A percentile compares a stretch with the other conserved stretches of the same genome.
These are phyloP conservation scores for Rhinoderma darwinii DNA, from an alignment of 2,113 vertebrate genomes.

Conservation along the genomic window DNA sequence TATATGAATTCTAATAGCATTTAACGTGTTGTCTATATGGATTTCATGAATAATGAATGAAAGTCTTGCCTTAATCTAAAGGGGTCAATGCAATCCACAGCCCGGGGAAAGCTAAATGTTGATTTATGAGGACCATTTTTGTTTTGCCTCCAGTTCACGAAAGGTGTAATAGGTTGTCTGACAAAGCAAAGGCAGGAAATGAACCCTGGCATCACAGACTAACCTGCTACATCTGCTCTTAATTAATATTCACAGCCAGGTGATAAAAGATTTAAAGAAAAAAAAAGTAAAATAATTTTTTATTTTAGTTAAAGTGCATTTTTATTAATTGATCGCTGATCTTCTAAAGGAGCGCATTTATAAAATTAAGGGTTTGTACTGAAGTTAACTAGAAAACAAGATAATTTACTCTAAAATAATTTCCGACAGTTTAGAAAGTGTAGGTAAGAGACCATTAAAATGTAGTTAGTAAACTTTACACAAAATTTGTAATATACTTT, in stretches of 20 bases:
- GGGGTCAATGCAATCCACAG: constrained; percentile 70
- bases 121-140: constrained; percentile 86
- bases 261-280: constrained; percentile 97
- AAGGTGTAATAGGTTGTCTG: constrained; percentile 96
- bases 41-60: constrained; percentile 79
- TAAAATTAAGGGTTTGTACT: neutral
- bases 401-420: no score
- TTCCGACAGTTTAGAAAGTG: no score
- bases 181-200: constrained; percentile 98
- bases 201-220: constrained; percentile 93
- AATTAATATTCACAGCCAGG: constrained; percentile 90
- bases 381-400: neutral
- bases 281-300: constrained; percentile 80
- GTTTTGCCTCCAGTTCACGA: constrained; percentile 85
- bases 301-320: constrained; percentile 81
- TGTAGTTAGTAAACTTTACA: neutral
- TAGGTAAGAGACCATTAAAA: neutral
- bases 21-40: constrained; percentile 76
- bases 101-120: constrained; percentile 79
- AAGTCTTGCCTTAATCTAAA: constrained; percentile 71
- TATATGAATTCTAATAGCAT: constrained; percentile 78
- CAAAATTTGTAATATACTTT: neutral
- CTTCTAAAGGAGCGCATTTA: neutral
- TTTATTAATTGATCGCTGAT: constrained; percentile 60
- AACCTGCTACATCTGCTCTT: constrained; percentile 95